phyloP scores from a whole-genome alignment of 2,888 invertebrate species.

The Panorpa germanica region DNA sequence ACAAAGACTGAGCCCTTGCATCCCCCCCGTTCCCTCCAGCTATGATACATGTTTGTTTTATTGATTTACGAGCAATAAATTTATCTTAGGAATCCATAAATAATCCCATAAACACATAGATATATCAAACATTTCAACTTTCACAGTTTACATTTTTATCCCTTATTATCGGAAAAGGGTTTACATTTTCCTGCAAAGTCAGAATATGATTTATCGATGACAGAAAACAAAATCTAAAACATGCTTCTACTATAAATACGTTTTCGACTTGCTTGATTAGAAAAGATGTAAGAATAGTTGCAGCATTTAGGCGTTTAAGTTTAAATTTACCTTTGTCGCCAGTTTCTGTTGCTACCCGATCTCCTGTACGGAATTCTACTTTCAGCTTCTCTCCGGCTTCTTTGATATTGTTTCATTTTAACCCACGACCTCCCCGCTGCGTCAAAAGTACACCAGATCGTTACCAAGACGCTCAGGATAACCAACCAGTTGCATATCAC shows the following conservation, averaged over 20 bases:
- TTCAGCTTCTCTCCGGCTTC: slow-evolving; percentile 59
- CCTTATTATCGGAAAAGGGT: too few relatives aligned
- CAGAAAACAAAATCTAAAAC: slow-evolving; percentile 4
- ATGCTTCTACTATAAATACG: neutral
- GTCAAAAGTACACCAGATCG: slow-evolving; percentile 75
- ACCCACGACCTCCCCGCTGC: slow-evolving; percentile 79
- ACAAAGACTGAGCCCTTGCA: too few relatives aligned
- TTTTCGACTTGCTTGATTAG: neutral
- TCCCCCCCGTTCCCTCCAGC: too few relatives aligned
- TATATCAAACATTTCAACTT: too few relatives aligned
- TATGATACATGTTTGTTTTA: too few relatives aligned
- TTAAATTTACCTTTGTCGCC: slow-evolving; percentile 57
- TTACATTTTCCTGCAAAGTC: too few relatives aligned
- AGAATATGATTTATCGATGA: too few relatives aligned
- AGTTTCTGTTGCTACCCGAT: slow-evolving; percentile 62
- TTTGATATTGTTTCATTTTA: slow-evolving; percentile 74
- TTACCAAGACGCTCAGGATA: slow-evolving; percentile 48
- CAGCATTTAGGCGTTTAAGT: slow-evolving; percentile 4
- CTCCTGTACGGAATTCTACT: slow-evolving; percentile 56
- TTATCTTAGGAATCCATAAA: too few relatives aligned
- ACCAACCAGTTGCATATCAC: slow-evolving; percentile 63
- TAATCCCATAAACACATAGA: too few relatives aligned
- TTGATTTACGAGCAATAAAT: too few relatives aligned
- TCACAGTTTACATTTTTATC: too few relatives aligned
- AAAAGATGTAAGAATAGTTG: slow-evolving; percentile 5